These are phyloP conservation scores for Nyctalus aviator DNA, from an alignment of 2,797 vertebrate species.

Conservation along the genomic window DNA sequence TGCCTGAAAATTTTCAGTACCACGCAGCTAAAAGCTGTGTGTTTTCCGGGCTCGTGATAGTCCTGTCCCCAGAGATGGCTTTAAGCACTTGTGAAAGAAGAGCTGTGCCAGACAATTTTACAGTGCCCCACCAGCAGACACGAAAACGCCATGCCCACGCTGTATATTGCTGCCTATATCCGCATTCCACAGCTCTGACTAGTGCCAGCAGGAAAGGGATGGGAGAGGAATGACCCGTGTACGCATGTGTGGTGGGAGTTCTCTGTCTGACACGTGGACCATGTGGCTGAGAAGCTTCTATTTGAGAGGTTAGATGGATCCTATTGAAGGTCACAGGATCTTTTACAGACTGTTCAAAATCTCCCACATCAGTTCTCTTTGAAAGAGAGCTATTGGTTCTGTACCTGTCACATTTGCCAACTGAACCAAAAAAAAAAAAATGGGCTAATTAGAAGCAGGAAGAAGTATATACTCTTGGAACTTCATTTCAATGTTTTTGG, in stretches of 20 bases:
- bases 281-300: neutral
- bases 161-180: neutral
- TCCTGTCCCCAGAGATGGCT: conserved; percentile 66
- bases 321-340: neutral
- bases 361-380: neutral
- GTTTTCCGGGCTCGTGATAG: conserved; percentile 60
- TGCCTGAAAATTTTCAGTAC: conserved; percentile 77
- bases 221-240: neutral
- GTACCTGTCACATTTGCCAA: conserved; percentile 8
- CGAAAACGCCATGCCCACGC: neutral
- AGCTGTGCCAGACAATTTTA: conserved; percentile 57
- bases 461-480: neutral
- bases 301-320: neutral
- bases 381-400: neutral
- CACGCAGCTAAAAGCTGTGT: conserved; percentile 71
- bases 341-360: neutral
- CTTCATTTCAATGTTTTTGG: conserved; percentile 31
- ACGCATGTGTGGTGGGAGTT: neutral
- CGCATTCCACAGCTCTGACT: conserved; percentile 6
- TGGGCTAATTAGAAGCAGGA: conserved; percentile 45
- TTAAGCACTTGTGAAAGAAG: conserved; percentile 61
- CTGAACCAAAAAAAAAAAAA: neutral
- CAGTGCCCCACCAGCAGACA: conserved; percentile 37
- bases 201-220: neutral
- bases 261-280: neutral